phyloP scores from a whole-genome alignment of 2,888 invertebrate species.

The Acheta domesticus region DNA sequence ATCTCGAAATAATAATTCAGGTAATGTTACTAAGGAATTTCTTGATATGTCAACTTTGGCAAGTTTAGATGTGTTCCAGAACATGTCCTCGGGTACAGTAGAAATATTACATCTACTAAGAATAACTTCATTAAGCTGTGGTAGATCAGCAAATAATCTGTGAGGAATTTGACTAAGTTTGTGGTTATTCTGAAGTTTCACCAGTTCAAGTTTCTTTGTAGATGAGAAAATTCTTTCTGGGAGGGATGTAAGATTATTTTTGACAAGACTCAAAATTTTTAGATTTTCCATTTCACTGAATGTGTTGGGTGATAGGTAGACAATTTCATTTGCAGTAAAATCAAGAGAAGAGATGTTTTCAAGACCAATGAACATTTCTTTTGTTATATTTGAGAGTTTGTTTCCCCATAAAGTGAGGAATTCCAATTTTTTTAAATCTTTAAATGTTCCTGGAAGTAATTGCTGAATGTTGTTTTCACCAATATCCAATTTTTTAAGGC shows the following conservation, averaged over 20 bases:
- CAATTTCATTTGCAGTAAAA: constrained; percentile 63
- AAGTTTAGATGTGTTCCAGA: constrained; percentile 58
- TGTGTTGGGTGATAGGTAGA: constrained; percentile 57
- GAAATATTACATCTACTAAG: constrained; percentile 57
- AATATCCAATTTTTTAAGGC: constrained; percentile 61
- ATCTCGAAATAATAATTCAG: constrained; percentile 60
- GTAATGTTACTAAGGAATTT: constrained; percentile 55
- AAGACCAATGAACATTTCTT: constrained; percentile 61
- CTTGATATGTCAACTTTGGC: constrained; percentile 59
- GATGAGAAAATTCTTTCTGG: constrained; percentile 58
- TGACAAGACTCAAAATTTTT: constrained; percentile 61
- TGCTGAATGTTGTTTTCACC: constrained; percentile 62
- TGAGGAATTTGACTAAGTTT: constrained; percentile 56
- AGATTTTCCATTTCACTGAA: constrained; percentile 62
- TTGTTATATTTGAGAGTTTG: constrained; percentile 59
- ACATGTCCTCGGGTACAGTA: constrained; percentile 59
- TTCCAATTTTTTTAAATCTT: constrained; percentile 56
- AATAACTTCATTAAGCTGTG: constrained; percentile 52
- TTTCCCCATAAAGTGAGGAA: constrained; percentile 69
- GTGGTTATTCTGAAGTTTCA: constrained; percentile 43
- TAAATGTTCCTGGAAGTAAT: constrained; percentile 60
- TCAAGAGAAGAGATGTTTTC: constrained; percentile 63
- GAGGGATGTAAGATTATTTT: constrained; percentile 63
- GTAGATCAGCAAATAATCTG: constrained; percentile 59
- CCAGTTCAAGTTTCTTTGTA: constrained; percentile 51